These are phyloP conservation scores for Tanytarsus gracilentus DNA, from an alignment of 2,888 invertebrate species.

Conservation along the genomic window DNA sequence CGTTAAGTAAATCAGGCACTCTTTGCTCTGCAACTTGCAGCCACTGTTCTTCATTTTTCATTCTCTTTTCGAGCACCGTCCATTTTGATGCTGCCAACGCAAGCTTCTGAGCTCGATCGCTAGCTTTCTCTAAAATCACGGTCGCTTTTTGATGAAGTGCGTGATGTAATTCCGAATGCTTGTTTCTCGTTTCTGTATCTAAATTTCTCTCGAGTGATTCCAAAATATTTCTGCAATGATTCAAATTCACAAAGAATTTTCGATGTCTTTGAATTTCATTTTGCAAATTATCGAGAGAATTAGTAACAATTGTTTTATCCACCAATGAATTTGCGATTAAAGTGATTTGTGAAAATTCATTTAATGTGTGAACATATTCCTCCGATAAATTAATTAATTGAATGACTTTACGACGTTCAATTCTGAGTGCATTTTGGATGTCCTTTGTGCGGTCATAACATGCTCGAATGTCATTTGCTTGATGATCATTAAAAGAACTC, in stretches of 20 bases:
- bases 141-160: slow-evolving; percentile 68
- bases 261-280: slow-evolving; percentile 84
- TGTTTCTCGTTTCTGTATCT: slow-evolving; percentile 66
- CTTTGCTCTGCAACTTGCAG: slow-evolving; percentile 73
- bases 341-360: slow-evolving; percentile 78
- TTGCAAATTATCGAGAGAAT: slow-evolving; percentile 68
- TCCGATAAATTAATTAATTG: slow-evolving; percentile 68
- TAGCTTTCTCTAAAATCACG: slow-evolving; percentile 68
- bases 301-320: slow-evolving; percentile 66
- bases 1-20: slow-evolving; percentile 68
- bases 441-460: slow-evolving; percentile 59
- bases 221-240: slow-evolving; percentile 75
- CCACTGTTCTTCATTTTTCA: slow-evolving; percentile 77
- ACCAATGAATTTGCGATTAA: slow-evolving; percentile 73
- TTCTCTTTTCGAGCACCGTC: slow-evolving; percentile 69
- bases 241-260: slow-evolving; percentile 79
- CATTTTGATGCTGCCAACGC: slow-evolving; percentile 77
- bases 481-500: slow-evolving; percentile 44
- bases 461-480: slow-evolving; percentile 56
- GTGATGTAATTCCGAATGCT: slow-evolving; percentile 64
- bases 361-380: slow-evolving; percentile 79
- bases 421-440: slow-evolving; percentile 58
- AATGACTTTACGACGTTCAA: slow-evolving; percentile 65
- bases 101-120: slow-evolving; percentile 71
- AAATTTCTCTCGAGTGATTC: slow-evolving; percentile 78